These are phyloP conservation scores for Anseranas semipalmata DNA, from an alignment of 2,113 vertebrate genomes.

Conservation along the genomic window DNA sequence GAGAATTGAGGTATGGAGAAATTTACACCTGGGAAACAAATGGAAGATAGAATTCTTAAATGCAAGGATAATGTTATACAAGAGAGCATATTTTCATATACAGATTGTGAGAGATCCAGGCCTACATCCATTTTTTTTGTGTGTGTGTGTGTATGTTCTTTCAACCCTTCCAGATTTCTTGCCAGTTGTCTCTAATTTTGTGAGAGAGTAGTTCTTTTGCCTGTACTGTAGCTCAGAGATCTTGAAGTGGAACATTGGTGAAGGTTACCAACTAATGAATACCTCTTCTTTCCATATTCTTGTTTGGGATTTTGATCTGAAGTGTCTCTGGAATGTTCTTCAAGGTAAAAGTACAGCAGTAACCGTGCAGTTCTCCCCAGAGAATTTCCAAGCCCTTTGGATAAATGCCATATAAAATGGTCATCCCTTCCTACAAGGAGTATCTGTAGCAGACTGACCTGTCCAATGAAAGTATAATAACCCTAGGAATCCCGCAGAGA, in stretches of 20 bases:
- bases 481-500: not conserved
- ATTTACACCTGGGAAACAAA: not conserved
- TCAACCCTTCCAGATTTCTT: not conserved
- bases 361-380: not conserved
- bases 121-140: not conserved
- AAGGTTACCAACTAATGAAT: not conserved
- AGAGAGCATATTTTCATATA: not conserved
- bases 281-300: not conserved
- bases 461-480: not conserved
- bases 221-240: not conserved
- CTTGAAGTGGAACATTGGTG: not conserved
- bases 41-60: not conserved
- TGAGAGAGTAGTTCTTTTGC: not conserved
- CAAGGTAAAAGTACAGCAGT: not conserved
- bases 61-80: not conserved
- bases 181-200: not conserved
- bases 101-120: not conserved
- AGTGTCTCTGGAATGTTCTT: not conserved
- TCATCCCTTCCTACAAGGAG: not conserved
- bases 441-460: not conserved
- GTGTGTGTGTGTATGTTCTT: not conserved
- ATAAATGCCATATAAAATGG: not conserved
- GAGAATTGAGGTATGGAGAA: not conserved
- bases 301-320: not conserved
- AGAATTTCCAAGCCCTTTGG: not conserved